Evolutionary conservation across 2,113 vertebrate genomes (phyloP), one percentile per base, ranked within the genome.

Genomic region (Platysternon megacephalum): DNA sequence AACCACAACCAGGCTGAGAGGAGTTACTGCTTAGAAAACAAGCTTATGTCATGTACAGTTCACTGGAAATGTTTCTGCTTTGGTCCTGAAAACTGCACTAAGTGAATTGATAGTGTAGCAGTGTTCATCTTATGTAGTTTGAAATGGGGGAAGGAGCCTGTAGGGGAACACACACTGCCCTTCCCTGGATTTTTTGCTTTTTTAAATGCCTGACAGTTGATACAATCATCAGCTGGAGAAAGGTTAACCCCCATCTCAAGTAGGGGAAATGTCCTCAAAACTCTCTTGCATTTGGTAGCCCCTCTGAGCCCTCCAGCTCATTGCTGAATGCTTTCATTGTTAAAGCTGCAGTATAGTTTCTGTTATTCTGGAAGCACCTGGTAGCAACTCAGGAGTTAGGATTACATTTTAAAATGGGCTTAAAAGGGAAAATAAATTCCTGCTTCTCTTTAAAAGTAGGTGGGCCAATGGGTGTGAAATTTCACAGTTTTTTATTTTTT

Each of bases 1-100:
- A 44, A 28, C 52, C 1, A 4, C 80, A 14, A 68, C 86, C 46
- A 29, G 2, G 56, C 80, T 5, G 89, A 68, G 44, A 44, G 6
- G 82, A 88, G 85, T 46, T 24, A 28, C 53, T 22, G 61, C 58
- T 88, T 90, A 55, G 39, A 61, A 61, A 21, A 28, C 65, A 61
- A 0, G 0, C 53, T 74, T 48, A 7, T 6, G 1, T 29, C 51
- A 61, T 39, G 16, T 32, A 21, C 11, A 2, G 10, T 46, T 65
- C 68, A 17, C 29, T 42, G 49, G 52, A 61, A 86, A 61, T 28
- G 9, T 81, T 29, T 19, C 0, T 0, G 61, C 85, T 11, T 12
- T 35, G 56, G 58, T 80, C 35, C 52, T 80, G 84, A 84, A 81
- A 80, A 80, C 9, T 16, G 21, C 53, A 12, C 5, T 3, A 26